These are phyloP conservation scores for Struthio camelus DNA, from an alignment of 2,113 vertebrate genomes.

Conservation along the genomic window DNA sequence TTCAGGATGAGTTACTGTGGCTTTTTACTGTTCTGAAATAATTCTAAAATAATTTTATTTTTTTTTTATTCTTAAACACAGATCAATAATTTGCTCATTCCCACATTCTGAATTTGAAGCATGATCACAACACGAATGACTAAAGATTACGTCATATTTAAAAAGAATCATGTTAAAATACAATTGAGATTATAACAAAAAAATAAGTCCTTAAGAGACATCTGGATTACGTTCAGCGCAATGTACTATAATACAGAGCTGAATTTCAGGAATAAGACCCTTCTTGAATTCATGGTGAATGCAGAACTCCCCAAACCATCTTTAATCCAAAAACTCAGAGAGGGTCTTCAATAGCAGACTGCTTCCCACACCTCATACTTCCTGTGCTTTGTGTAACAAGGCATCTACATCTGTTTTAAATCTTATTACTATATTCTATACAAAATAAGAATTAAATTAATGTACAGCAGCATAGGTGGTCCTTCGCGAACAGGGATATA, in stretches of 20 bases:
- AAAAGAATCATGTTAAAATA: background rate
- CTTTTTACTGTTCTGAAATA: conserved; percentile 68
- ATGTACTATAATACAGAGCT: background rate
- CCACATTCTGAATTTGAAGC: background rate
- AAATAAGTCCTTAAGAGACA: background rate
- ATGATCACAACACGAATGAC: background rate
- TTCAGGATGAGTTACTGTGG: conserved; percentile 28
- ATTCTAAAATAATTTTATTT: conserved; percentile 10
- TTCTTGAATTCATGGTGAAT: background rate
- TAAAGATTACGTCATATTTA: background rate
- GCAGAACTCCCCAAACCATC: background rate
- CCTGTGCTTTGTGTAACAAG: background rate
- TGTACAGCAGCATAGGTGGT: background rate
- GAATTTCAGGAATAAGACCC: background rate
- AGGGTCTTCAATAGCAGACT: background rate
- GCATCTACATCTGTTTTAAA: background rate
- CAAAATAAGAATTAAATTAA: background rate
- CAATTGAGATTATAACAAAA: background rate
- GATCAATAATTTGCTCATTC: background rate
- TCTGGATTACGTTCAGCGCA: background rate
- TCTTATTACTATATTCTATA: background rate
- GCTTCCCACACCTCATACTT: background rate
- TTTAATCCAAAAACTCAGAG: background rate
- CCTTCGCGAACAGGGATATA: background rate
- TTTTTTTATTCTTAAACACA: background rate